A percentile compares a stretch with the other conserved stretches of the same genome.
Conservation (phyloP, 2,113 vertebrate genomes). For the Nibea albiflora region DNA sequence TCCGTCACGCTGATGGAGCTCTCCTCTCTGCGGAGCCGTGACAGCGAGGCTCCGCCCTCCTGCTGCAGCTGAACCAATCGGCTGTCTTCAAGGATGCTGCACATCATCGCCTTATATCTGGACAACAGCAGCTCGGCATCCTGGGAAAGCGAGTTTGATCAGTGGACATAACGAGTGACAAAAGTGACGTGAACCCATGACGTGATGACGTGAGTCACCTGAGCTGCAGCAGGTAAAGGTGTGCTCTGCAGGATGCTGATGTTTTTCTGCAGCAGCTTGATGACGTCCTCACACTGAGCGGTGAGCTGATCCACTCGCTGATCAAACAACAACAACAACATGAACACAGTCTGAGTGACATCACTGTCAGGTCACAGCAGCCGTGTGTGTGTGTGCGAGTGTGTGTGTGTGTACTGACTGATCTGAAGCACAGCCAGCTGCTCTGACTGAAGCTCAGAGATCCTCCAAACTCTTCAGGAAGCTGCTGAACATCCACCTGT, state of each 20-base stretch:
- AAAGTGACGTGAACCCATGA: too few species aligned
- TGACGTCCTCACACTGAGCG: conserved; percentile 84
- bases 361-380: too few species aligned
- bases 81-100: conserved; percentile 86
- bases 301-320: conserved; percentile 91
- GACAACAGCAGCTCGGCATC: conserved; percentile 84
- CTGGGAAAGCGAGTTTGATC: conserved; percentile 73
- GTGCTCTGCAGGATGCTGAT: conserved; percentile 83
- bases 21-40: conserved; percentile 88
- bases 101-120: conserved; percentile 86
- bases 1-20: conserved; percentile 80
- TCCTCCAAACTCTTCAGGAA: conserved; percentile 89
- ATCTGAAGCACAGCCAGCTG: conserved; percentile 91
- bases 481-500: conserved; percentile 85
- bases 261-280: conserved; percentile 86
- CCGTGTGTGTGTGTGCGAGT: conserved; percentile 5
- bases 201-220: conserved; percentile 72
- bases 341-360: too few species aligned
- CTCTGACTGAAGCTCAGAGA: conserved; percentile 89
- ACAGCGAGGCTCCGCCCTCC: conserved; percentile 89
- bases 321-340: background rate
- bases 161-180: too few species aligned
- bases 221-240: conserved; percentile 77
- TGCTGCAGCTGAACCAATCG: conserved; percentile 88
- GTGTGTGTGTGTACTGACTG: conserved; percentile 81